Evolutionary conservation across 2,113 vertebrate genomes (phyloP), one percentile per base, ranked within the genome.

Genomic region (Hystrix cristata): DNA sequence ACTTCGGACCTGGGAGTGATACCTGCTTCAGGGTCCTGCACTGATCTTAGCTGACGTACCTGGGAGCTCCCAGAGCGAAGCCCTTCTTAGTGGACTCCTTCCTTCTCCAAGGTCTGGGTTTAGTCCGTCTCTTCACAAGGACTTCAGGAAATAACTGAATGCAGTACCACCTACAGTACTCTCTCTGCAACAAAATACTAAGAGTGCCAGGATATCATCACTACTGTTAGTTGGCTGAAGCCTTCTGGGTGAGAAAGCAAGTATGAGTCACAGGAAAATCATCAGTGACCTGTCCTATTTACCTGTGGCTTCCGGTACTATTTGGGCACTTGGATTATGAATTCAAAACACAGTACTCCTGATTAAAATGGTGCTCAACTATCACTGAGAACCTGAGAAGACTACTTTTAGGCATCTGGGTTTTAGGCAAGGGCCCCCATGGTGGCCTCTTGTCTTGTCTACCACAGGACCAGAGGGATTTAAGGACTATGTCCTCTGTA

Each of bases 311-410:
- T 91, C 21, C 82, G 34, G 27, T 94, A 38, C 13, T 59, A 74
- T 46, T 87, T 85, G 96, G 60, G 53, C 43, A 29, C 64, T 81
- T 84, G 53, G 69, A 69, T 95, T 84, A 91, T 71, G 91, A 64
- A 88, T 87, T 95, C 38, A 93, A 94, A 95, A 84, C 19, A n/a
- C 16, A 55, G 34, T 67, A 72, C 59, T 53, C 12, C 27, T 27
- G 82, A 67, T 87, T 82, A 87, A 91, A 93, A 82, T 92, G 69
- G 72, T 1, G 2, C 57, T 43, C 11, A 34, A 7, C 55, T 80
- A 29, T 53, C 65, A 80, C 18, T 18, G 38, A 92, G 83, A 74
- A 79, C n/a, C 14, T 18, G 21, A 95, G 87, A 72, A 67, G 21
- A 87, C 72, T 64, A 31, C 34, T 93, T 86, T 86, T 69, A 90